Conservation (phyloP, 2,797 vertebrate species). For the Scolopax rusticola region DNA sequence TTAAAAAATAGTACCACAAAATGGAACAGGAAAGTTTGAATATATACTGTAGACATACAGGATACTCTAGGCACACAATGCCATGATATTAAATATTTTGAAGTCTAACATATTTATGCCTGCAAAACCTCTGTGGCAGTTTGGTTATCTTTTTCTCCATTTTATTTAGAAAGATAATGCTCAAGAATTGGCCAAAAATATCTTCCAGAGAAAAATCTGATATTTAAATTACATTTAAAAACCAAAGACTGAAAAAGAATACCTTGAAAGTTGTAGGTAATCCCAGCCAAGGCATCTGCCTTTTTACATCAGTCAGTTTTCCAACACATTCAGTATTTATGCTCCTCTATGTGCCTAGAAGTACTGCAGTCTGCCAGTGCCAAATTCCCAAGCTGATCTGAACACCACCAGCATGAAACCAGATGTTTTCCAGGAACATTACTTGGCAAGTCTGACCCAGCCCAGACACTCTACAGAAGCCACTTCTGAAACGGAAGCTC, state of each 20-base stretch:
- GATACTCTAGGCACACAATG: not conserved
- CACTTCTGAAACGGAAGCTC: not conserved
- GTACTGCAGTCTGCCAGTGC: not conserved
- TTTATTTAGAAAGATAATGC: not conserved
- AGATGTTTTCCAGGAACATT: not conserved
- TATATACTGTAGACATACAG: not conserved
- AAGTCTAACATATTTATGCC: not conserved
- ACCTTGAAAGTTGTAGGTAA: not conserved
- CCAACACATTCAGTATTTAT: not conserved
- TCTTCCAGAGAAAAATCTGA: not conserved
- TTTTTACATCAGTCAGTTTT: not conserved
- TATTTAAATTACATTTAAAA: not conserved
- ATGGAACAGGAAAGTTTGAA: not conserved
- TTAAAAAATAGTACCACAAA: not conserved
- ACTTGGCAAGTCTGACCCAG: not conserved
- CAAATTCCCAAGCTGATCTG: not conserved
- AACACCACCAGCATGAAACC: fast-evolving
- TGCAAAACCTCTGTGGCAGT: not conserved
- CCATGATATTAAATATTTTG: not conserved
- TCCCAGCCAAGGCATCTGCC: not conserved
- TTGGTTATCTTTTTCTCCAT: not conserved
- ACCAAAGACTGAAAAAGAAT: not conserved
- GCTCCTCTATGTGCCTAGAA: not conserved
- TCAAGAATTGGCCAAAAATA: not conserved
- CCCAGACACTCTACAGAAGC: too few species aligned